A percentile compares a stretch with the other conserved stretches of the same genome.
phyloP scores from a whole-genome alignment of 2,797 vertebrate species.

The Tokudaia tokunoshimensis region DNA sequence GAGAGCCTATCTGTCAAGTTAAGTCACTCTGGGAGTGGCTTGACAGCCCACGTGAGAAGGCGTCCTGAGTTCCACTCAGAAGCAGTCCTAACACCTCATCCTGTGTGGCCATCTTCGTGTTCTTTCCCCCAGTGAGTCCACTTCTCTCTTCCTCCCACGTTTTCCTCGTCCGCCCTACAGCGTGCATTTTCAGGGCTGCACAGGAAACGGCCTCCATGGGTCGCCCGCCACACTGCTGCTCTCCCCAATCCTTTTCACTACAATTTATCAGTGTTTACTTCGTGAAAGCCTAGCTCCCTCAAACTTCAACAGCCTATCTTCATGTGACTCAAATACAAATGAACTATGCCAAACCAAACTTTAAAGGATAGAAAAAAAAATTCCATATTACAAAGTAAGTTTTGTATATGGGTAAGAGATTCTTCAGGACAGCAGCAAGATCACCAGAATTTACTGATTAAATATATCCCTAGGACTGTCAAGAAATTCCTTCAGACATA shows the following conservation, averaged over 20 bases:
- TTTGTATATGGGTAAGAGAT: not conserved
- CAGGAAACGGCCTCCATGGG: not conserved
- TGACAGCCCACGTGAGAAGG: not conserved
- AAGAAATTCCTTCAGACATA: slow-evolving; percentile 17
- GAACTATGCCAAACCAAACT: slow-evolving; percentile 44
- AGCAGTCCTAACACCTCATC: slow-evolving; percentile 12
- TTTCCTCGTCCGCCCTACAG: not conserved
- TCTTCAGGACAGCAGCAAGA: not conserved
- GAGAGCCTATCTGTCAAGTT: not conserved
- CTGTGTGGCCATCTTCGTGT: not conserved
- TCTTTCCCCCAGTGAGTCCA: not conserved
- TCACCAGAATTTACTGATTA: slow-evolving; percentile 30
- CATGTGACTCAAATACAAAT: slow-evolving; percentile 38
- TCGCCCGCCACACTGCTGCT: not conserved
- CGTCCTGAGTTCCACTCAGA: not conserved
- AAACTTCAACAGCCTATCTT: slow-evolving; percentile 37
- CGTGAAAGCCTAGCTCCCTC: slow-evolving; percentile 29
- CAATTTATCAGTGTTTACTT: not conserved
- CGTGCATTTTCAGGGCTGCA: not conserved
- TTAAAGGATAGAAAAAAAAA: slow-evolving; percentile 23
- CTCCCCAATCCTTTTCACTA: not conserved
- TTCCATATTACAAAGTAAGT: slow-evolving; percentile 13
- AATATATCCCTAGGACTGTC: not conserved
- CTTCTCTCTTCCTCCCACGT: slow-evolving; percentile 3
- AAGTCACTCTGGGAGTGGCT: not conserved